Evolutionary conservation across 2,888 invertebrate genomes (phyloP).

Genomic region (Ennomos quercinarius): DNA sequence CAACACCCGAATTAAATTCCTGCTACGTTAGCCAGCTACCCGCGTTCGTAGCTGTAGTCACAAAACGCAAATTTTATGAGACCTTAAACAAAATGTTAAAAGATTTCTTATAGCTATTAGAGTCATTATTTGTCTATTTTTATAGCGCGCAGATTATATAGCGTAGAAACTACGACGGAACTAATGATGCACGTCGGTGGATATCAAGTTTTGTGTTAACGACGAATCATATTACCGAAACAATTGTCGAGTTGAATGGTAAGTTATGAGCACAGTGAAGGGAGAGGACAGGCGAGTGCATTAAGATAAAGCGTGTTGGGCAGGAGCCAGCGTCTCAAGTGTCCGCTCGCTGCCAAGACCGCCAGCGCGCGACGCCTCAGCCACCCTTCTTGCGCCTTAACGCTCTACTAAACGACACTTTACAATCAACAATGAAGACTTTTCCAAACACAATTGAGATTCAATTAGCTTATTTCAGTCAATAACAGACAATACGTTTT

Average conservation of each 20-base stretch:
- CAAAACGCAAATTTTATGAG: conserved; percentile 59
- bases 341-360: conserved; percentile 71
- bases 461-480: conserved; percentile 16
- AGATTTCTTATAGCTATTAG: conserved; percentile 57
- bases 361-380: conserved; percentile 41
- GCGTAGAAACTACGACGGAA: conserved; percentile 22
- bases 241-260: conserved; percentile 70
- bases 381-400: conserved; percentile 36
- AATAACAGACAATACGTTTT: conserved; percentile 9
- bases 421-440: conserved; percentile 21
- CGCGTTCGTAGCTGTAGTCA: conserved; percentile 38
- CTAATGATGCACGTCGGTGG: conserved; percentile 5
- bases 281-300: conserved; percentile 74
- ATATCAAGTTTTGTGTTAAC: conserved; percentile 54
- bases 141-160: conserved; percentile 34
- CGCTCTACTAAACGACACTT: conserved; percentile 28
- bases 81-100: conserved; percentile 55
- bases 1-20: conserved; percentile 81
- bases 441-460: conserved; percentile 17
- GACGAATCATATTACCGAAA: conserved; percentile 58
- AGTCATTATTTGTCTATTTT: conserved; percentile 53
- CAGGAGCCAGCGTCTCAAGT: conserved; percentile 79
- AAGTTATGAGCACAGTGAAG: conserved; percentile 70
- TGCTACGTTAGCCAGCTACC: conserved; percentile 58
- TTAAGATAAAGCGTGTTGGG: conserved; percentile 81